Base-by-base conservation (phyloP, 2,797 vertebrate genomes). In the Microhierax caerulescens region DNA sequence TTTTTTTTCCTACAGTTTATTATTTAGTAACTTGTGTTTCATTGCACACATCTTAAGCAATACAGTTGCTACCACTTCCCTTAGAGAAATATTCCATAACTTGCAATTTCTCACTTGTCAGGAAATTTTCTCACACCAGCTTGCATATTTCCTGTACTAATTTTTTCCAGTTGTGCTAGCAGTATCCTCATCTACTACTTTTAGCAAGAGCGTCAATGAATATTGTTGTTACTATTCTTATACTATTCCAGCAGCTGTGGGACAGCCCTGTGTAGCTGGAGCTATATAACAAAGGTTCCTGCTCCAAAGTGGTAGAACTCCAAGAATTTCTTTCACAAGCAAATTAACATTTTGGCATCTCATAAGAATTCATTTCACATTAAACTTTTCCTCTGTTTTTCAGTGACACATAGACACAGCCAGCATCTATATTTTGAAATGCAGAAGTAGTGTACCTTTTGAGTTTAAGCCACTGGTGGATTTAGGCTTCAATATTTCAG, bases 101-200 rank as follows among this genome's bases (percentile, higher is more conserved):
- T 91, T 92, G 48, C 59, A 76, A 48, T 70, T 94, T 96, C 60
- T 32, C 81, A 82, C 54, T 88, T 79, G 67, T 92, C 91, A 91
- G 77, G 81, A 89, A 85, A 89, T 85, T 92, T 94, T 93, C 84
- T 89, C 81, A 91, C 70, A 79, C 51, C 64, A 82, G 43, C 51
- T 89, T 79, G 51, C 39, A 43, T 13, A 28, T 68, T 96, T 94
- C 83, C 76, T 89, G 36, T 64, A 60, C 59, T 96, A 48, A 30
- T 63, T 89, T 87, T 53, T 89, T 86, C 41, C 67, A 82, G 47
- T 82, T 94, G 59, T 87, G 56, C 36, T 76, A 28, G 20, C 34
- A 76, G 16, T 34, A 69, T 69, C 50, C 10, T 87, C 63, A 51
- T 45, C 32, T 79, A 68, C 28, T 43, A 72, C 50, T 68, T 68